Base-by-base conservation (phyloP, 2,888 invertebrate genomes). In the Andrena camellia region DNA sequence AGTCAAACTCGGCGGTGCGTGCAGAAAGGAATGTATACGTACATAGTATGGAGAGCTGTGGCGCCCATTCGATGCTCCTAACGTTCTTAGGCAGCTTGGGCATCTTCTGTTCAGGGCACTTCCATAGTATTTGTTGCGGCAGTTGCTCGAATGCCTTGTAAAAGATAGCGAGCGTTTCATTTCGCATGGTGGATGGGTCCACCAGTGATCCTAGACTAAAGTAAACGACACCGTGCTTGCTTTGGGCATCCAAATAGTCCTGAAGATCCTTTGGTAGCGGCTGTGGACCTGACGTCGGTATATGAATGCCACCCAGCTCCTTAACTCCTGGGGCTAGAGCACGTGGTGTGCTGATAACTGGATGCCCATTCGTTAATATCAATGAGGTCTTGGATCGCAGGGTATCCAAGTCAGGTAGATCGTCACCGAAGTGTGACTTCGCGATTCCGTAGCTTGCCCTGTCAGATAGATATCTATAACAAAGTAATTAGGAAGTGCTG, bases 261-360 rank as follows among this genome's bases (percentile, higher is more conserved):
- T 57, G 23, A 48, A 85, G 76, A 81, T 86, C 66, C 26, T 66
- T 48, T 10, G 57, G 66, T 52, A 84, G 59, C 26, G 71, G 31
- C 10, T 54, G 23, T 0, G 89, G 54, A 5, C 87, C 89, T 20
- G 90, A 90, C 26, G 89, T 84, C 17, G 84, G 87, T 64, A 96
- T 94, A 85, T 96, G 96, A 83, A 95, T 93, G 63, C 96, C 96
- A n/a, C 95, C 95, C 23, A 96, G 94, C 74, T 95, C 94, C 26
- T 96, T 92, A 86, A 95, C 91, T 20, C 93, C 94, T 0, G 95
- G 92, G 1, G 94, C 92, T 6, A 93, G 90, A n/a, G 95, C 95
- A 52, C 94, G 93, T 10, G 94, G 86, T 10, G 93, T 93, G 62
- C 94, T 94, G 31, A 95, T 80, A 0, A 94, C 94, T 57, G 93